phyloP scores from a whole-genome alignment of 2,888 invertebrate genomes.

The Drosophila vallismaia region DNA sequence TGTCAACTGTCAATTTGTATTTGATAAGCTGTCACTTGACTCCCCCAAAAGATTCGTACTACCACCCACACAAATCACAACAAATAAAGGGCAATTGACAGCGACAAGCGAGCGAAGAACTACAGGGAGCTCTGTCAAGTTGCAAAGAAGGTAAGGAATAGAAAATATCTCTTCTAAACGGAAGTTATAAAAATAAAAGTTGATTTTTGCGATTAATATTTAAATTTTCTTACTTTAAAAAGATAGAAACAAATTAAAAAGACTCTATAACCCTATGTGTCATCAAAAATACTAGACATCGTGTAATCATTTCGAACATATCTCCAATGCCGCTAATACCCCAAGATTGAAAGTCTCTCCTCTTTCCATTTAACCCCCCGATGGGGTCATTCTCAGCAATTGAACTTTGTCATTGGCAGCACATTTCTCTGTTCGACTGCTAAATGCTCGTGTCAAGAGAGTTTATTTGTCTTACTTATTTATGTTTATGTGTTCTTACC shows the following conservation, averaged over 20 bases:
- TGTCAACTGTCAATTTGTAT: constrained; percentile 75
- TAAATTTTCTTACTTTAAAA: too few relatives aligned
- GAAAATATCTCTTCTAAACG: neutral
- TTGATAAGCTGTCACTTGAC: constrained; percentile 56
- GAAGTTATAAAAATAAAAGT: neutral
- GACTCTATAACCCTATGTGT: too few relatives aligned
- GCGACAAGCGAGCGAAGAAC: constrained; percentile 62
- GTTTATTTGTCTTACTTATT: constrained; percentile 75
- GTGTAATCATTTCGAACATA: too few relatives aligned
- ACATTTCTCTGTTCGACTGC: constrained; percentile 39
- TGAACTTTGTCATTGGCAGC: constrained; percentile 54
- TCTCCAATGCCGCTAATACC: neutral
- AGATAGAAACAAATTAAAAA: too few relatives aligned
- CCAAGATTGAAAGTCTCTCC: neutral
- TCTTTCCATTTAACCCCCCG: neutral
- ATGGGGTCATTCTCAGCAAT: constrained; percentile 52
- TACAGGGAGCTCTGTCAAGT: constrained; percentile 8
- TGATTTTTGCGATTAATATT: too few relatives aligned
- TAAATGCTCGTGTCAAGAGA: constrained; percentile 72
- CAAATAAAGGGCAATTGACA: constrained; percentile 74
- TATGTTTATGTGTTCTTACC: constrained; percentile 63
- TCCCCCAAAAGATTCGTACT: constrained; percentile 26
- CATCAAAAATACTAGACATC: too few relatives aligned
- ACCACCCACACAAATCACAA: constrained; percentile 61
- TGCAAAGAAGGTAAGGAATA: neutral